Conservation (phyloP, 2,113 vertebrate species). For the Carassius auratus region DNA sequence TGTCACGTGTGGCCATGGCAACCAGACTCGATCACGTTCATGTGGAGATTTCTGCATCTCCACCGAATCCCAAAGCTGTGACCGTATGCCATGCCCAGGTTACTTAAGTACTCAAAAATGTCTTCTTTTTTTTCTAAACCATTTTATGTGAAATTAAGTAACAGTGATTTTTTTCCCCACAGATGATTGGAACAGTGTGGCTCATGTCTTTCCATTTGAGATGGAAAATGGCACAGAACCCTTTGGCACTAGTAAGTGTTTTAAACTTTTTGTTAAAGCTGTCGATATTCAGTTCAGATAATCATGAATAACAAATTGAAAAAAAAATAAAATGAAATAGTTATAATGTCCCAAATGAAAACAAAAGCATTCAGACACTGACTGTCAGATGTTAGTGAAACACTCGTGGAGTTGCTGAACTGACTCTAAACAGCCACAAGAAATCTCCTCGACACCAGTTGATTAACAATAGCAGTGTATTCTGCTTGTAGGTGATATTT, state of each 20-base stretch:
- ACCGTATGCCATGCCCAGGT: conserved; percentile 83
- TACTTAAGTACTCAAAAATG: conserved; percentile 39
- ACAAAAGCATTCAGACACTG: not conserved
- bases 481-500: not conserved
- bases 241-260: conserved; percentile 81
- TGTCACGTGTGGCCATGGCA: conserved; percentile 81
- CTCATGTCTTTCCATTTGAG: conserved; percentile 75
- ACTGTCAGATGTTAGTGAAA: not conserved
- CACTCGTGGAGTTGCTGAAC: not conserved
- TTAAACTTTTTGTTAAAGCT: not conserved
- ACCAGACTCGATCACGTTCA: conserved; percentile 83
- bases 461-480: not conserved
- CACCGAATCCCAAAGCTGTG: conserved; percentile 82
- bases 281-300: no score
- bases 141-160: not conserved
- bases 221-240: conserved; percentile 81
- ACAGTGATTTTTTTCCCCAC: not conserved
- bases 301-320: no score
- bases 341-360: no score
- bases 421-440: not conserved
- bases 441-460: not conserved
- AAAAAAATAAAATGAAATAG: no score
- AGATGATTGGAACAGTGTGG: conserved; percentile 75
- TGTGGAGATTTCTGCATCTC: conserved; percentile 87
- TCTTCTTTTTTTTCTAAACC: not conserved